A percentile compares a stretch with the other conserved stretches of the same genome.
phyloP scores from a whole-genome alignment of 1,140 invertebrate species.

The Acyrthosiphon pisum region DNA sequence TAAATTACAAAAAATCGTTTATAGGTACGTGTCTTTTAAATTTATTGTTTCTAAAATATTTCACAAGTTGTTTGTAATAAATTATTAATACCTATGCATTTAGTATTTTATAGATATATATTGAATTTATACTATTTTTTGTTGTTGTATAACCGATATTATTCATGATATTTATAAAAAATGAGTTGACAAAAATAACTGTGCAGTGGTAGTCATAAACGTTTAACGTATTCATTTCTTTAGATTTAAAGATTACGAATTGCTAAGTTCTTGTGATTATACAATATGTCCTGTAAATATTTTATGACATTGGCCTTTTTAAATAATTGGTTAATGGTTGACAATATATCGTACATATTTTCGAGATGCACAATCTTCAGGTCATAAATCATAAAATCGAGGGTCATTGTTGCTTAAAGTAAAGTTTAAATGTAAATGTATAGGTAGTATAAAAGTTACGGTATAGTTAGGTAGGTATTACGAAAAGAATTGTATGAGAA shows the following conservation, averaged over 20 bases:
- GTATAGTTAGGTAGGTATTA: not conserved
- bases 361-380: not conserved
- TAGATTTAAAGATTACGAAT: not conserved
- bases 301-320: constrained; percentile 16
- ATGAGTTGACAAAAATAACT: not conserved
- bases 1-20: no score
- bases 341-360: not conserved
- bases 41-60: no score
- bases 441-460: not conserved
- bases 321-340: constrained; percentile 1
- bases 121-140: no score
- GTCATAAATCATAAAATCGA: constrained; percentile 4
- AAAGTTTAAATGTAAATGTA: not conserved
- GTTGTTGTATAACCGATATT: no score
- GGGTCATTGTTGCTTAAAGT: not conserved
- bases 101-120: no score
- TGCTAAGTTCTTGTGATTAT: not conserved
- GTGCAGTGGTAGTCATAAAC: not conserved
- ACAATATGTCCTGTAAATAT: not conserved
- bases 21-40: no score
- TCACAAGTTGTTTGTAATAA: no score
- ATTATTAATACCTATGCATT: no score
- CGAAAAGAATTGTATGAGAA: not conserved
- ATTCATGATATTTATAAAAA: not conserved
- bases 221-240: not conserved